Percentiles rank a stretch among this genome's conserved stretches.
Evolutionary conservation across 2,888 invertebrate genomes (phyloP).

Genomic region (Melanchra persicariae): DNA sequence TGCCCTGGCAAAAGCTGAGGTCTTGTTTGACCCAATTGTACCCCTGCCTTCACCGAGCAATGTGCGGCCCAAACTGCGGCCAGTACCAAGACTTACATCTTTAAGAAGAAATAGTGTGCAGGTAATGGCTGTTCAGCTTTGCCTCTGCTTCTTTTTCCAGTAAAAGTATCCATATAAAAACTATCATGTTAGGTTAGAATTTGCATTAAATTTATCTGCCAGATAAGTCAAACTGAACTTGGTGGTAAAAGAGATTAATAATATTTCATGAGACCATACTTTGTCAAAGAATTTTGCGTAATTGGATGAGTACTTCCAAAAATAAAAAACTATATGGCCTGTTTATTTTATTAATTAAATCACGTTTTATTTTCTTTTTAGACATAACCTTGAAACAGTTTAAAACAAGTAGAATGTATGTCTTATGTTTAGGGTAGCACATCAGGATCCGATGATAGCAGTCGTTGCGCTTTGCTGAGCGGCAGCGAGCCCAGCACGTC

Average conservation of each 20-base stretch:
- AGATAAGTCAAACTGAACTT: too few species aligned
- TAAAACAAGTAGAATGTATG: too few species aligned
- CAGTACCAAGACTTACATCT: conserved; percentile 92
- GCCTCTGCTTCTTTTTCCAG: too few species aligned
- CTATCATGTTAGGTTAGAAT: too few species aligned
- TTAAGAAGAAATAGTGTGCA: conserved; percentile 92
- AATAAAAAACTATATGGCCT: too few species aligned
- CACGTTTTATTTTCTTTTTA: too few species aligned
- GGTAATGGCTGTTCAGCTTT: conserved; percentile 55
- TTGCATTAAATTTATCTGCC: too few species aligned
- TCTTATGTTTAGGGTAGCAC: conserved; percentile 88
- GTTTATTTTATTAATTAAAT: too few species aligned
- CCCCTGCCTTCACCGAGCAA: conserved; percentile 91
- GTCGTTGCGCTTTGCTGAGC: conserved; percentile 77
- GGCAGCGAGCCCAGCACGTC: conserved; percentile 72
- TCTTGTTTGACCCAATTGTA: conserved; percentile 87
- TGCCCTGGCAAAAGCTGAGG: conserved; percentile 84
- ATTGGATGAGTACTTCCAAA: too few species aligned
- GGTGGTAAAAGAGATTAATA: too few species aligned
- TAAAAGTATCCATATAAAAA: too few species aligned
- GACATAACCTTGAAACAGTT: too few species aligned
- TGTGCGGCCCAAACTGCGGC: conserved; percentile 92
- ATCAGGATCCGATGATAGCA: conserved; percentile 93
- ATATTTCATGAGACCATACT: background rate
- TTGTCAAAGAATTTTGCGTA: background rate